Evolutionary conservation across 1,140 invertebrate genomes (phyloP), one percentile per base, ranked within the genome.

Genomic region (Pachyrhynchus sulphureomaculatus): DNA sequence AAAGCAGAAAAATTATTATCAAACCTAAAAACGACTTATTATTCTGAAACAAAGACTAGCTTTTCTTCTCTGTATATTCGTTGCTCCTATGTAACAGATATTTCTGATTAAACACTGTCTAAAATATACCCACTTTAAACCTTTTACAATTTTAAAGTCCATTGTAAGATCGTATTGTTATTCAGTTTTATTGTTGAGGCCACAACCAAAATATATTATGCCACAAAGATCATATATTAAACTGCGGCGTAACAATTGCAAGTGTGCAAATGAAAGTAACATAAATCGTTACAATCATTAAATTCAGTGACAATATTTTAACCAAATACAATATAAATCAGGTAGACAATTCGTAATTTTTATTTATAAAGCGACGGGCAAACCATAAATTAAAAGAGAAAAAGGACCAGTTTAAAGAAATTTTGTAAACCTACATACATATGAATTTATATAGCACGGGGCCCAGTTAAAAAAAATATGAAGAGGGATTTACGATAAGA

Each of bases 241-340:
- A 36, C 36, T 9, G 44, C 45, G 48, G 39, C 49, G 21, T 61
- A 61, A 61, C 58, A 61, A 61, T 61, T 32, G 58, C 49, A 44
- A 53, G 55, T 53, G 58, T 47, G 48, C 47, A 53, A 61, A 61
- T 53, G 58, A 61, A 61, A 61, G 48, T 61, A 61, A 61, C 58
- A 61, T 61, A 61, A 61, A 61, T 61, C 49, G 36, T 48, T 18
- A 12, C 41, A 37, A 53, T 61, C 58, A 52, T 52, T 61, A 53
- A 53, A 52, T 52, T 33, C 58, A 44, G 58, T 53, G 58, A 61
- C 58, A 53, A 61, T 61, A 61, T 61, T 53, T 61, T 53, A 52
- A 20, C 48, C 48, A 61, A 61, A 61, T 44, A 53, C 58, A 48
- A 23, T 33, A 61, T 61, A 61, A 61, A 61, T 61, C 58, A 52